A percentile compares a stretch with the other conserved stretches of the same genome.
These are phyloP conservation scores for Saguinus imperator DNA, from an alignment of 2,113 vertebrate genomes.

Conservation along the genomic window DNA sequence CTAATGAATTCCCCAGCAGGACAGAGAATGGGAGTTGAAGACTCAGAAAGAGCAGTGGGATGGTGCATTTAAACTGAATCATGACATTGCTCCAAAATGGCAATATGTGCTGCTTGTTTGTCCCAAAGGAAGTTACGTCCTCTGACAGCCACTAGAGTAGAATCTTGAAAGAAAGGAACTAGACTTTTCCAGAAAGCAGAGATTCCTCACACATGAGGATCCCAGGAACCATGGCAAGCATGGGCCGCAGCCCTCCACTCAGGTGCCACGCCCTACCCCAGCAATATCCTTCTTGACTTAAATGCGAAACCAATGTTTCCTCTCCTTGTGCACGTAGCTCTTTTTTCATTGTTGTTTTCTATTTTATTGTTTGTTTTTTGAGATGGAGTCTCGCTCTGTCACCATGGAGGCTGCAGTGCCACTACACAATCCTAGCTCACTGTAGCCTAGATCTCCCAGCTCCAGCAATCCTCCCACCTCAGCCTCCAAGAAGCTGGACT, in stretches of 20 bases:
- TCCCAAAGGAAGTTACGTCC: constrained; percentile 56
- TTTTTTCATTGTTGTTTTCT: no score
- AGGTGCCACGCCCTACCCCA: background rate
- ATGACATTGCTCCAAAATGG: constrained; percentile 65
- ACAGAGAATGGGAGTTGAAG: constrained; percentile 15
- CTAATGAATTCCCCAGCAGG: background rate
- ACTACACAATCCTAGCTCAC: no score
- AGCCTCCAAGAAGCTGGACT: no score
- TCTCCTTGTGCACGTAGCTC: background rate
- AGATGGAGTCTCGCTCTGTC: no score
- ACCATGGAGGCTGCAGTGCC: no score
- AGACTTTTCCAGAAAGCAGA: background rate
- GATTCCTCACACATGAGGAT: constrained; percentile 36
- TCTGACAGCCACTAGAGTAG: constrained; percentile 37
- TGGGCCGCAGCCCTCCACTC: background rate
- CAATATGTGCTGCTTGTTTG: constrained; percentile 59
- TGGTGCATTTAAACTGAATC: constrained; percentile 65
- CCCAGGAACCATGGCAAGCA: background rate
- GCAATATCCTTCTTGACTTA: background rate
- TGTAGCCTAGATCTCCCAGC: no score
- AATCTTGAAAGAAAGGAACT: constrained; percentile 54
- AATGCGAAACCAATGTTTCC: background rate
- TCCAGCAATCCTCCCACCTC: no score
- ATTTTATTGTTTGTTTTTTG: no score
- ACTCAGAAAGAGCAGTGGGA: constrained; percentile 27